These are phyloP conservation scores for Anarrhichthys ocellatus DNA, from an alignment of 2,113 vertebrate species.

Conservation along the genomic window DNA sequence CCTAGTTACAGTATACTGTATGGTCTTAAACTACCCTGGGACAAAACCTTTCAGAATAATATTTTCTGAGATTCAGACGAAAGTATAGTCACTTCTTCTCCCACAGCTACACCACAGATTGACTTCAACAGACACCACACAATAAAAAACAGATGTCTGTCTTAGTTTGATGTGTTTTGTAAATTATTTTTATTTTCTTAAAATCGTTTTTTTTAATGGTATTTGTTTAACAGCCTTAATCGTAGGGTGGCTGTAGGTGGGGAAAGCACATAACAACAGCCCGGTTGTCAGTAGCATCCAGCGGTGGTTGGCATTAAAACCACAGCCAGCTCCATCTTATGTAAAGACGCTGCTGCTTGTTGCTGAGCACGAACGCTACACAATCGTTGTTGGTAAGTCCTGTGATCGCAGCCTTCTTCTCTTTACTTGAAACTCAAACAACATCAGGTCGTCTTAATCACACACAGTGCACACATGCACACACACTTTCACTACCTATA, in stretches of 20 bases:
- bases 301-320: constrained; percentile 14
- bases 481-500: background rate
- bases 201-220: background rate
- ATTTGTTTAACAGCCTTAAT: constrained; percentile 11
- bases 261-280: constrained; percentile 30
- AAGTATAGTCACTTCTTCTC: background rate
- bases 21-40: background rate
- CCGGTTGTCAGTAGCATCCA: constrained; percentile 4
- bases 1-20: background rate
- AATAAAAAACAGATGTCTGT: background rate
- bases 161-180: constrained; percentile 1
- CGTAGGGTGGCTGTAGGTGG: background rate
- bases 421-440: constrained; percentile 2
- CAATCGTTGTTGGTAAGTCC: background rate
- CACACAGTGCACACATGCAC: background rate
- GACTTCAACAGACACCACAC: background rate
- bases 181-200: background rate
- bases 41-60: background rate
- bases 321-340: background rate
- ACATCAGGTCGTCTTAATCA: background rate
- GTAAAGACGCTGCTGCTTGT: constrained; percentile 13
- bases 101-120: background rate
- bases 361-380: constrained; percentile 22
- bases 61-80: background rate
- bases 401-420: background rate